phyloP scores from a whole-genome alignment of 2,113 vertebrate species.

The Oreamnos americanus region DNA sequence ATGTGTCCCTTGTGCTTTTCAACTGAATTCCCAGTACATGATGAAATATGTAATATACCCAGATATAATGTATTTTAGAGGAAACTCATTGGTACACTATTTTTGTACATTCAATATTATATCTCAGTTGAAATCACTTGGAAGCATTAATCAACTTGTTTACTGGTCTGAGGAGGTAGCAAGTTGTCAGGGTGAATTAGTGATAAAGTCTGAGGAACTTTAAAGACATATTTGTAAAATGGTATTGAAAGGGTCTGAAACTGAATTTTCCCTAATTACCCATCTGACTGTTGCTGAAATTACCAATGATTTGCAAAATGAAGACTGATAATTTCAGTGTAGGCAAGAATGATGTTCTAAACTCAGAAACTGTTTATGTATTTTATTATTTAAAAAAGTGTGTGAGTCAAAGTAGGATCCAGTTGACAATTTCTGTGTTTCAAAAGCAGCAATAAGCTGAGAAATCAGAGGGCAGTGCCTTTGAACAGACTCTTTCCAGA shows the following conservation, averaged over 20 bases:
- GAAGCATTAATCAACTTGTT: not conserved
- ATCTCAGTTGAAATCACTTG: not conserved
- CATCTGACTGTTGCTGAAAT: not conserved
- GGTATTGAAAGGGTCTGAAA: not conserved
- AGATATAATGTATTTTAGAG: not conserved
- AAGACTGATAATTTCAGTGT: not conserved
- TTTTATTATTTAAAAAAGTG: not conserved
- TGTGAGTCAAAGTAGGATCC: not conserved
- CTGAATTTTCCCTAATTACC: not conserved
- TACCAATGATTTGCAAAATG: not conserved
- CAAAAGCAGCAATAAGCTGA: not conserved
- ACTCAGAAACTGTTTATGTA: not conserved
- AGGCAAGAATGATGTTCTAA: not conserved
- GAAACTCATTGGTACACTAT: not conserved
- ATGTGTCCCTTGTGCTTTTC: not conserved
- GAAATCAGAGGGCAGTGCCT: not conserved
- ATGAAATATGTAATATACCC: not conserved
- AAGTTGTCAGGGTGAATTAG: not conserved
- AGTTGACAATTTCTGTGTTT: not conserved
- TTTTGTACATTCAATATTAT: not conserved
- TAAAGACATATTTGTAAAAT: not conserved
- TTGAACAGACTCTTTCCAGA: not conserved
- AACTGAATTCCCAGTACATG: not conserved
- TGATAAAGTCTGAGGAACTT: not conserved
- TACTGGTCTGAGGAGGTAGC: not conserved